Evolutionary conservation across 1,140 invertebrate species (phyloP), one percentile per base, ranked within the genome.

Genomic region (Battus philenor): DNA sequence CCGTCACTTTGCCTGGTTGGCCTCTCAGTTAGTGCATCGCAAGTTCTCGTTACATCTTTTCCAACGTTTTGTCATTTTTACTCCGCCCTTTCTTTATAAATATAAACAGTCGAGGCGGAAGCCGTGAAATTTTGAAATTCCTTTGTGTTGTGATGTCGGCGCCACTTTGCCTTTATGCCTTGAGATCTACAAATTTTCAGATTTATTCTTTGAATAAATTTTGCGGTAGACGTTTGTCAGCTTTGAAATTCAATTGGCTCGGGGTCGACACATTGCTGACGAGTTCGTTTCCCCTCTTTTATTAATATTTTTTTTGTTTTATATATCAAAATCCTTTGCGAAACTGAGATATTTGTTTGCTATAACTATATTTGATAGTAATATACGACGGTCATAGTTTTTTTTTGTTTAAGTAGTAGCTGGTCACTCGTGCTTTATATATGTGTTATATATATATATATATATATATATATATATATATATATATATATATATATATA

Each of bases 201-300:
- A 85, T 85, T 85, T 85, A 85, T 85, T 85, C 81, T 81, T 82
- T 82, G 81, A 82, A 85, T 85, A 85, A 80, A 83, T 80, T 85
- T 82, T 70, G 77, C 66, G 81, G 78, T 85, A 71, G 73, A 77
- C 71, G 79, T 66, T 77, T 77, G 79, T 78, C 78, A 71, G 77
- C 78, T 81, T 82, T 85, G 78, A 85, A 82, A 85, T 82, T 82
- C 81, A 85, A 85, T 85, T 85, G 81, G 77, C 77, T 75, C 63
- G 55, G 61, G 29, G 72, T 80, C 74, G 74, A 77, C 68, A 82
- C 76, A 84, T 77, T 71, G 69, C 68, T 77, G 78, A 84, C 69
- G 76, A 81, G 65, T 68, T 70, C 52, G 61, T 67, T 72, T 76
- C 56, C 59, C 58, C 52, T 67, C 58, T 74, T 76, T 67, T 68